Evolutionary conservation across 2,113 vertebrate species (phyloP), one percentile per base, ranked within the genome.

Genomic region (Scartelaos histophorus): DNA sequence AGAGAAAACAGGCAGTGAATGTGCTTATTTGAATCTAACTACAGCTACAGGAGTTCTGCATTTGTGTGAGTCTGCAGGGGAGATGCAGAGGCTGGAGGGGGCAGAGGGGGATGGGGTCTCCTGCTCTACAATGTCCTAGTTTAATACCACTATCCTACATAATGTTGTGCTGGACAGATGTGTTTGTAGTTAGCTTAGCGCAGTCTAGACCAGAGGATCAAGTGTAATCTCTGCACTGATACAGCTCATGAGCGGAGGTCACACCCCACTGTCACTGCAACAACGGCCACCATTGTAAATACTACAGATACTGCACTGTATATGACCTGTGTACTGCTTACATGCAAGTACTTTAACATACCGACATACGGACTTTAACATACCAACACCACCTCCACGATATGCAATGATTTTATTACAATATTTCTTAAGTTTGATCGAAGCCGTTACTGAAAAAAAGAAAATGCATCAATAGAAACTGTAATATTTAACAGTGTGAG

Each of bases 151-250:
- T 11, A 15, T 58, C 21, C 56, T 24, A 81, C 66, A 85, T 75
- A 88, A 86, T 79, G 84, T 65, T 73, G 79, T 75, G 83, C 82
- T 64, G 70, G 34, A 60, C 75, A 75, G 58, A 15, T 78, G 62
- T 29, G 62, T 58, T 71, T 67, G 76, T 71, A 80, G 88, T 86
- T 81, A 70, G 81, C 71, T 75, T 56, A 77, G 67, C 76, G 53
- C 74, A 77, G 73, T 82, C 79, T 89, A 81, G 72, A 87, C 85
- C 73, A 58, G 35, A 51, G 88, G 88, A 86, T 87, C 76, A 89
- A 81, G 69, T 71, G 65, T 88, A 91, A 90, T 88, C 89, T 83
- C 73, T 71, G 53, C 79, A 81, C 76, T 79, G 88, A 87, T 87
- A 90, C 75, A 76, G 80, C 81, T 86, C 85, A 91, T 88, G 85